Conservation (phyloP, 2,888 invertebrate genomes). For the Ochropacha duplaris region DNA sequence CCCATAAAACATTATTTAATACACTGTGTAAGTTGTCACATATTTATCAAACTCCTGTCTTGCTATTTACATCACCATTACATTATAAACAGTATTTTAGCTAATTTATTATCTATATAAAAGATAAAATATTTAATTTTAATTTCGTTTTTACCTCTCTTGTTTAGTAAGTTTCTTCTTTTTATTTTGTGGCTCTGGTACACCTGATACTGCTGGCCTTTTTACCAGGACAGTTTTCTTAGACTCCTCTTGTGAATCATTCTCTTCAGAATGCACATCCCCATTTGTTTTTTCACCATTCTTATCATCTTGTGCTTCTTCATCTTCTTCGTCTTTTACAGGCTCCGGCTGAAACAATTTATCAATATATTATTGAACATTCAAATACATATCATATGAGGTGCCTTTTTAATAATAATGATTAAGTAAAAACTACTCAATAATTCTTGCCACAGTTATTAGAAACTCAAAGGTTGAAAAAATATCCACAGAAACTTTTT, state of each 20-base stretch:
- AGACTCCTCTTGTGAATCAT: neutral
- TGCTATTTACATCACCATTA: no score
- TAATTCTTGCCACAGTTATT: no score
- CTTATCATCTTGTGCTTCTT: conserved; percentile 41
- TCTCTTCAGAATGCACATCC: conserved; percentile 40
- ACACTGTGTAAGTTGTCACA: no score
- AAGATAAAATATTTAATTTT: neutral
- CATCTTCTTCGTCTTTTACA: conserved; percentile 71
- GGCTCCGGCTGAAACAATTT: conserved; percentile 64
- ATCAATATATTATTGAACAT: conserved; percentile 1
- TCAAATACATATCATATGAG: no score
- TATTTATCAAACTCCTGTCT: no score
- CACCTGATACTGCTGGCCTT: conserved; percentile 42
- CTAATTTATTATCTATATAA: no score
- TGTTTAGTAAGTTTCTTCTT: conserved; percentile 47
- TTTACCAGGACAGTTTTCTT: conserved; percentile 42
- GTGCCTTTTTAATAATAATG: no score
- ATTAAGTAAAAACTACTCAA: no score
- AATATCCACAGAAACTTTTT: no score
- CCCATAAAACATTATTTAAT: no score
- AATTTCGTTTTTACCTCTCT: conserved; percentile 26
- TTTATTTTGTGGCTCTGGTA: conserved; percentile 49
- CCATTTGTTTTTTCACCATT: conserved; percentile 50
- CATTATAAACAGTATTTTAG: no score
- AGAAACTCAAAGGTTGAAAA: no score